Base-by-base conservation (phyloP, 2,888 invertebrate genomes). In the Netelia melanura region DNA sequence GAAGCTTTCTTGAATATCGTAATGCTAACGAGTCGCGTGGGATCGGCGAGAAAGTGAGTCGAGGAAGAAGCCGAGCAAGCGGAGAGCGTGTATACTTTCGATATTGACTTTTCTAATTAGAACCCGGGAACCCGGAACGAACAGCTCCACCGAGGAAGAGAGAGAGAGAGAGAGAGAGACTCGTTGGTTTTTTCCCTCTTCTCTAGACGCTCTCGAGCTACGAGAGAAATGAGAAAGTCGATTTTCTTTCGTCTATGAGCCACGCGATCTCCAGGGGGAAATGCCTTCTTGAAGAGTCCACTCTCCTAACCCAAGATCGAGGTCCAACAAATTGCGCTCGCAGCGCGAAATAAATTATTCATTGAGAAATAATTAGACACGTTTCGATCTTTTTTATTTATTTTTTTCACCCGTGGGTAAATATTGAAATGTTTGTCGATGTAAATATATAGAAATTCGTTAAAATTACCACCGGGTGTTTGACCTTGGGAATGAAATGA, bases 51-150 rank as follows among this genome's bases (percentile, higher is more conserved):
- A 79, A 80, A 80, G 64, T 75, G 61, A 61, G 81, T 79, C 68
- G 72, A 76, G 74, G 56, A 71, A 1, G 44, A 43, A 38, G 38
- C 17, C 23, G 25, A 14, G 44, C n/a, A 25, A 54, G 54, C 14
- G n/a, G 68, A 30, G 54, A 79, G 64, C 78, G 76, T 62, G 81
- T 78, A 48, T 72, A 71, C 84, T 81, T 86, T 89, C 90, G 89
- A 91, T 90, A 91, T 91, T 89, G 90, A 90, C 89, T 91, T 90
- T 91, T 88, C 89, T 90, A 90, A 89, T 90, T 89, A 89, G 89
- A 89, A 84, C 86, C 83, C 86, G 87, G 86, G 77, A 86, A 85
- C 84, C 78, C 80, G 87, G 86, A 89, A 89, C 88, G 87, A 87
- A 90, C 86, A 86, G 77, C 86, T 61, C 84, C 86, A 75, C 82